Base-by-base conservation (phyloP, 2,888 invertebrate species). In the Ectemnius cavifrons region DNA sequence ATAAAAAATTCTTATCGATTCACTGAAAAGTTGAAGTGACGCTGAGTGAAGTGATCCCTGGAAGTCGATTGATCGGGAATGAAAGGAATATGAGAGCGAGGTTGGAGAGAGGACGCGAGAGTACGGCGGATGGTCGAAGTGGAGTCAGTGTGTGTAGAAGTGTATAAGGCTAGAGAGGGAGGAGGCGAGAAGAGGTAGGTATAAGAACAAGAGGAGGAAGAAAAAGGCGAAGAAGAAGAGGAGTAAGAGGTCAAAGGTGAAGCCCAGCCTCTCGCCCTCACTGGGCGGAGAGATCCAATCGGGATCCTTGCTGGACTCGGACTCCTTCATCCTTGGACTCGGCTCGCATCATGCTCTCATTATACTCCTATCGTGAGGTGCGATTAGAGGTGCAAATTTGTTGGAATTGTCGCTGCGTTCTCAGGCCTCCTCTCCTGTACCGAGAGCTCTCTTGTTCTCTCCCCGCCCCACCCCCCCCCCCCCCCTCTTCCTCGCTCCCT, bases 201-300 rank as follows among this genome's bases (percentile, higher is more conserved):
- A 66, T 62, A 78, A 79, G 80, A 82, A 75, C 71, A 69, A 66
- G 73, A 77, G 73, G 68, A 65, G 65, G 71, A 69, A 62, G 46
- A 63, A 68, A 57, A 63, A 62, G 61, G 70, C 63, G 75, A 78
- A 72, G 79, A 74, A 65, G 78, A 79, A 71, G 70, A 81, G 75
- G 79, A 79, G 77, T 73, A 74, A 78, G 79, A 84, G 88, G 89
- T 90, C 88, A 89, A 87, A 90, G 90, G 90, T 90, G 88, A 89
- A 84, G 86, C 86, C 88, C 88, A 82, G 88, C 88, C 88, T 89
- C 88, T 88, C 87, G 84, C 87, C 86, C 88, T 85, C 80, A 84
- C 86, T 85, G 84, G 87, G 81, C 87, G 82, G 85, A 78, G 83
- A 85, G 89, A 89, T 89, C 88, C 89, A 89, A 89, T 89, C 89